Conservation (phyloP, 2,888 invertebrate species). For the Beris morrisii region DNA sequence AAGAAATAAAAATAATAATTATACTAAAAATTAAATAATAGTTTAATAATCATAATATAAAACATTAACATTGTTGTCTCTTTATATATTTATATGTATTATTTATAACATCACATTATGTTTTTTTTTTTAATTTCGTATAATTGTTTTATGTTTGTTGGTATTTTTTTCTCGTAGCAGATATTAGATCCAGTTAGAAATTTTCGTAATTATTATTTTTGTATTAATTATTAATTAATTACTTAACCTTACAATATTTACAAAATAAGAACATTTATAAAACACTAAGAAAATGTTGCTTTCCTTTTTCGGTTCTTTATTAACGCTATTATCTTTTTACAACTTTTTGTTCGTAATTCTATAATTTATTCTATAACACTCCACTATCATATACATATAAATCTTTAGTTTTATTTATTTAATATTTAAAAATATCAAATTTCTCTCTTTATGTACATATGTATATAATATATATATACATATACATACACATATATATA, state of each 20-base stretch:
- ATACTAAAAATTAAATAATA: slow-evolving; percentile 32
- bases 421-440: slow-evolving; percentile 32
- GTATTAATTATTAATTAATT: slow-evolving; percentile 8
- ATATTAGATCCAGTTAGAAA: not conserved
- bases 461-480: not conserved
- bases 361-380: slow-evolving; percentile 27
- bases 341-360: slow-evolving; percentile 8
- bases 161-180: not conserved
- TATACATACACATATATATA: no score
- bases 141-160: slow-evolving; percentile 18
- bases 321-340: slow-evolving; percentile 15
- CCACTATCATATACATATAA: slow-evolving; percentile 31
- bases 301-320: slow-evolving; percentile 12
- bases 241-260: slow-evolving; percentile 14
- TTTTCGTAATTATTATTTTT: not conserved
- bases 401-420: slow-evolving; percentile 35
- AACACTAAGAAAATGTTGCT: slow-evolving; percentile 13
- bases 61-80: slow-evolving; percentile 41
- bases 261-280: slow-evolving; percentile 22
- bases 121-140: slow-evolving; percentile 46
- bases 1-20: slow-evolving; percentile 21
- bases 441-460: slow-evolving; percentile 25
- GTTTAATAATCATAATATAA: slow-evolving; percentile 28
- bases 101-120: slow-evolving; percentile 33
- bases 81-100: slow-evolving; percentile 39